A percentile compares a stretch with the other conserved stretches of the same genome.
Evolutionary conservation across 2,888 invertebrate species (phyloP).

Genomic region (Troilus luridus): DNA sequence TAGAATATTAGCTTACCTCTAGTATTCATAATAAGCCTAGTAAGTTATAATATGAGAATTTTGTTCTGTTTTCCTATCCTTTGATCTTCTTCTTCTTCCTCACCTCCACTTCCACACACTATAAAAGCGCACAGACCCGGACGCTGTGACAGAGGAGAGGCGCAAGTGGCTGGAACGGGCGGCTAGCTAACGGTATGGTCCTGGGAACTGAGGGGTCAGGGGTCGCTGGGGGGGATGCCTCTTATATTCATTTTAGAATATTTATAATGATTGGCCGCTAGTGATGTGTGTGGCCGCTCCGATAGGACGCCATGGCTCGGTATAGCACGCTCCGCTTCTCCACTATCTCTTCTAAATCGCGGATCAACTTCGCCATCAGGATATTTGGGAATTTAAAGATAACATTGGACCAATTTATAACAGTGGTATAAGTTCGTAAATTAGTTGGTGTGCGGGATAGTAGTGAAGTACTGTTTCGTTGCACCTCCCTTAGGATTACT

Average conservation of each 20-base stretch:
- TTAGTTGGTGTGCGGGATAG: too few relatives aligned
- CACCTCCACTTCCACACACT: not conserved
- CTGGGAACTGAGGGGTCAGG: slow-evolving; percentile 55
- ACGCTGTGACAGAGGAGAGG: not conserved
- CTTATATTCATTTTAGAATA: slow-evolving; percentile 58
- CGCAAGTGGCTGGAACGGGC: not conserved
- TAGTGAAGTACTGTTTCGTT: too few relatives aligned
- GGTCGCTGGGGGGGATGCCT: not conserved
- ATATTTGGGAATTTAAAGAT: too few relatives aligned
- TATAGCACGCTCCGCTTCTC: not conserved
- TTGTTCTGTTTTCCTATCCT: not conserved
- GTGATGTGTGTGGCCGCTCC: slow-evolving; percentile 41
- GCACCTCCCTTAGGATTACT: too few relatives aligned
- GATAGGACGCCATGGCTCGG: not conserved
- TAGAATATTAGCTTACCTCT: too few relatives aligned
- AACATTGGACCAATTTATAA: too few relatives aligned
- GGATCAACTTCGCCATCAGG: not conserved
- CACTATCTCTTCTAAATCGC: not conserved
- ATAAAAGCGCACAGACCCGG: not conserved
- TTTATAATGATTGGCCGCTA: slow-evolving; percentile 57
- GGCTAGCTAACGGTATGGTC: slow-evolving; percentile 43
- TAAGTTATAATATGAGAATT: too few relatives aligned
- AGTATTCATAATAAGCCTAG: too few relatives aligned
- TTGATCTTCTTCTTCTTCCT: not conserved
- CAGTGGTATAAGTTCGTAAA: too few relatives aligned